Base-by-base conservation (phyloP, 2,888 invertebrate genomes). In the Microctonus brassicae region DNA sequence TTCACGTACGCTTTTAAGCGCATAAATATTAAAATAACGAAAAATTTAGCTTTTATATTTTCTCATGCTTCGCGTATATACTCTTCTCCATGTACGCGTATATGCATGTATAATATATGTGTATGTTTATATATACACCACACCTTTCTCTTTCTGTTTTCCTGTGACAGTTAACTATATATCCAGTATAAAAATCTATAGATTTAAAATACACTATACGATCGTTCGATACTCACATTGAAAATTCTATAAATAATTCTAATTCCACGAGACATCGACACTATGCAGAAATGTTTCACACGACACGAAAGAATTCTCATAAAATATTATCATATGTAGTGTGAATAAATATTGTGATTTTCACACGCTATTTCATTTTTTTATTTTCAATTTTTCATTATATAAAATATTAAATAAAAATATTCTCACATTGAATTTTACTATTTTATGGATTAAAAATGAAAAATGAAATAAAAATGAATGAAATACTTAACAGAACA, bases 181-280 rank as follows among this genome's bases (percentile, higher is more conserved):
- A n/a, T n/a, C n/a, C n/a, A 5, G 29, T 29, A 7, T 29, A 3
- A 7, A 29, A 57, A 24, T 11, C 24, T 24, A 24, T 29, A 57
- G 26, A 29, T 34, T n/a, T 24, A 47, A 17, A 47, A 39, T 39
- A 29, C 58, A 36, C 34, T 53, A 47, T 53, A 47, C 60, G 33
- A 20, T 57, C 26, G n/a, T 10, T 24, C 26, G 57, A 57, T 39
- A 24, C 39, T 17, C 42, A 53, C 58, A 65, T 65, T 29, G 52
- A 65, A 33, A 53, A 70, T 70, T 70, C 70, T 29, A 66, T 70
- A 70, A 70, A 66, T 70, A 61, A 70, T 70, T 65, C 53, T 42
- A 24, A n/a, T n/a, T n/a, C n/a, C n/a, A 29, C 52, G 60, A 53
- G 70, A 66, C 65, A 60, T 65, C 61, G 47, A 70, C 52, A 60